Evolutionary conservation across 2,113 vertebrate genomes (phyloP).

Genomic region (Gadus chalcogrammus): DNA sequence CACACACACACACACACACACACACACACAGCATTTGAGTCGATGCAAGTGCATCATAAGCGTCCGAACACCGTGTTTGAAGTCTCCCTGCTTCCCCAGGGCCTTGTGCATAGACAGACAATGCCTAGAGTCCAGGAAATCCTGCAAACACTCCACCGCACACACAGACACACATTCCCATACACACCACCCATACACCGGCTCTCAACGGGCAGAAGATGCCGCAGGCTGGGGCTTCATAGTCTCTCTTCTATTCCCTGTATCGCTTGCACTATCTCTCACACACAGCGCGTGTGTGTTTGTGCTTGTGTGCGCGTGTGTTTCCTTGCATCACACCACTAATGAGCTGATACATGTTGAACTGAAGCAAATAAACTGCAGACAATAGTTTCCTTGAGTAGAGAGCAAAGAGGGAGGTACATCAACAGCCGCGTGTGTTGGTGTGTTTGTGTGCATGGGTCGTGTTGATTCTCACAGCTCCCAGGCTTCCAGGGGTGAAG

Average conservation of each 20-base stretch:
- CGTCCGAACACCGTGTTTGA: conserved; percentile 64
- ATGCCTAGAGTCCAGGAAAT: conserved; percentile 60
- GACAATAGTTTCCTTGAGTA: conserved; percentile 62
- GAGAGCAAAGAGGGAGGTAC: conserved; percentile 47
- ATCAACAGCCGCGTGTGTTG: conserved; percentile 43
- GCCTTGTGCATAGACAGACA: conserved; percentile 63
- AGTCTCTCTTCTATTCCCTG: conserved; percentile 39
- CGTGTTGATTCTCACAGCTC: conserved; percentile 57
- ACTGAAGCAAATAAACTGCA: conserved; percentile 59
- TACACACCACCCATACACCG: conserved; percentile 65
- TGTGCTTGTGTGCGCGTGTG: conserved; percentile 42
- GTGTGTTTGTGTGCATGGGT: conserved; percentile 35
- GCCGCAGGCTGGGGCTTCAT: conserved; percentile 62
- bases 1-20: conserved; percentile 66
- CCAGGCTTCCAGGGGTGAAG: conserved; percentile 58
- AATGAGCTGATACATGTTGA: conserved; percentile 76
- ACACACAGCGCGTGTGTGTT: neutral
- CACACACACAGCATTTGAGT: conserved; percentile 71
- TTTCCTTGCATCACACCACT: conserved; percentile 67
- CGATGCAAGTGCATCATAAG: conserved; percentile 67
- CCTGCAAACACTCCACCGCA: conserved; percentile 43
- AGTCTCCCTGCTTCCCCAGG: conserved; percentile 65
- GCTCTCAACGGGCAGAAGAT: conserved; percentile 54
- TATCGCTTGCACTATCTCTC: conserved; percentile 9
- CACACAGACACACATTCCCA: conserved; percentile 20